Evolutionary conservation across 2,888 invertebrate species (phyloP).

Genomic region (Dichetophora obliterata): DNA sequence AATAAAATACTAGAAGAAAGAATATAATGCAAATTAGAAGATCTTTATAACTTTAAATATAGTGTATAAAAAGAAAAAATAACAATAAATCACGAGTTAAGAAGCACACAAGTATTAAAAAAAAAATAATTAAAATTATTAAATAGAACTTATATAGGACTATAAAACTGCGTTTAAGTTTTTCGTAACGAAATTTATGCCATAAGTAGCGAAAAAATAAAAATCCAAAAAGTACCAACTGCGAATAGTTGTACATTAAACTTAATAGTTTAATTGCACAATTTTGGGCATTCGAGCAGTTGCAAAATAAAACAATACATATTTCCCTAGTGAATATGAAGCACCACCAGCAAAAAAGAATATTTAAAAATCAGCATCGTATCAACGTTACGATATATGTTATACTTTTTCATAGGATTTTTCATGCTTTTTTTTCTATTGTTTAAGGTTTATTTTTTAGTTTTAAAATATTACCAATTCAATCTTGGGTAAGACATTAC

Average conservation of each 20-base stretch:
- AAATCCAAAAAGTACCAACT: no score
- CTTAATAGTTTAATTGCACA: no score
- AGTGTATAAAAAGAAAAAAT: slow-evolving; percentile 16
- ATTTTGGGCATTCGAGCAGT: no score
- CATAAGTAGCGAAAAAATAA: slow-evolving; percentile 21
- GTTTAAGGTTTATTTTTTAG: slow-evolving; percentile 2
- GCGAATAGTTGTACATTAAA: no score
- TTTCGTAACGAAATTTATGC: slow-evolving; percentile 4
- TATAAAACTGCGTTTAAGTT: slow-evolving; percentile 5
- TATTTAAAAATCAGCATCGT: slow-evolving; percentile 38
- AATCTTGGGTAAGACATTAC: background rate
- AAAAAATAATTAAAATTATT: no score
- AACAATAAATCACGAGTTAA: slow-evolving; percentile 32
- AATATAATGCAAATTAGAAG: slow-evolving; percentile 33
- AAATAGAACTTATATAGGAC: background rate
- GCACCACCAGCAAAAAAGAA: slow-evolving; percentile 32
- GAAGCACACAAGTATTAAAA: slow-evolving; percentile 16
- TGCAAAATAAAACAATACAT: background rate
- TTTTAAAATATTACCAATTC: background rate
- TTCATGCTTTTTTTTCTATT: background rate
- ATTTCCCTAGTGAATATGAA: slow-evolving; percentile 3
- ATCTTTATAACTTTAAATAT: background rate
- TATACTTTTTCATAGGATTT: slow-evolving; percentile 2
- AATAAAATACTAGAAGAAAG: slow-evolving; percentile 20
- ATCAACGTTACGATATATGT: slow-evolving; percentile 47